Evolutionary conservation across 2,113 vertebrate genomes (phyloP).

Genomic region (Marcusenius ussheri): DNA sequence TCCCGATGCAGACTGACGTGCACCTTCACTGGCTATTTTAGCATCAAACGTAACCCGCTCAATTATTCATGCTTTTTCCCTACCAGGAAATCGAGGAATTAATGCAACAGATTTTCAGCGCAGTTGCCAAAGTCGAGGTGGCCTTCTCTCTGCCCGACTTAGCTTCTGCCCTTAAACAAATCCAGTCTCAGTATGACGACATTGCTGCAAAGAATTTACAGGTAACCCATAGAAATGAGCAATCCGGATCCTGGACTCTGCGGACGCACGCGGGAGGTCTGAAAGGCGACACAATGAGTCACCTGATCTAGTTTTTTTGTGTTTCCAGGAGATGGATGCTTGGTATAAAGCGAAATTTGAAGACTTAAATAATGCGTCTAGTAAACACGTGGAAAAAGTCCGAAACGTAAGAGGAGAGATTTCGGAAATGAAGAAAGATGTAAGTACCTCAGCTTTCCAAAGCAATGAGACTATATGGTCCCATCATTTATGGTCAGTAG

Average conservation of each 20-base stretch:
- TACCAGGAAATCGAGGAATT: constrained; percentile 64
- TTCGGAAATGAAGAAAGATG: constrained; percentile 60
- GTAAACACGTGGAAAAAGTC: constrained; percentile 58
- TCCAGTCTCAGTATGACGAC: constrained; percentile 69
- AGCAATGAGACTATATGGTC: neutral
- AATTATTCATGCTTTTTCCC: constrained; percentile 26
- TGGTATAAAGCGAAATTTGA: constrained; percentile 72
- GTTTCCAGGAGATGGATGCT: constrained; percentile 62
- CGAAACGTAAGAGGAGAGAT: constrained; percentile 63
- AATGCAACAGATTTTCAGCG: constrained; percentile 61
- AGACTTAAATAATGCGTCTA: constrained; percentile 63
- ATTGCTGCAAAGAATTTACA: constrained; percentile 74
- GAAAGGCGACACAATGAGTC: neutral
- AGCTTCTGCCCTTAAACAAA: constrained; percentile 68
- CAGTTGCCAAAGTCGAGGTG: constrained; percentile 47
- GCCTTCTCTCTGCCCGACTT: constrained; percentile 64
- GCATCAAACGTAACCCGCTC: neutral
- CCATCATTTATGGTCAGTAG: neutral
- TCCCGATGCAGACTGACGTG: neutral
- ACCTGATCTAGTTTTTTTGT: neutral
- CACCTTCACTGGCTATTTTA: neutral
- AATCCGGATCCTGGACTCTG: no score
- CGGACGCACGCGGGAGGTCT: neutral
- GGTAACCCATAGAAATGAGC: constrained; percentile 46
- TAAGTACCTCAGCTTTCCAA: constrained; percentile 47